Conservation (phyloP, 2,797 vertebrate genomes). For the Labroides dimidiatus region DNA sequence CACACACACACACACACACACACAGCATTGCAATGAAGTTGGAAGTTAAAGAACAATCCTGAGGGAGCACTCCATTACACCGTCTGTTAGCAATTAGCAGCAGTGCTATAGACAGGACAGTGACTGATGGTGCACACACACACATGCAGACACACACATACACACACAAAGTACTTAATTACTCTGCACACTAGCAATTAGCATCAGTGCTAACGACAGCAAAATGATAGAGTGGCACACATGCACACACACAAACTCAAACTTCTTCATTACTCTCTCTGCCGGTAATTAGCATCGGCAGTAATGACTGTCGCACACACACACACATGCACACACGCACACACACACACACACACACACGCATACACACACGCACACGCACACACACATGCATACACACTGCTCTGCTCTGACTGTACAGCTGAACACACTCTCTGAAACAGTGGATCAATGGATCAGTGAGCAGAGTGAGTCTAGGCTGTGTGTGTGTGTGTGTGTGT, state of each 20-base stretch:
- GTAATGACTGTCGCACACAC: conserved; percentile 18
- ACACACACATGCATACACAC: conserved; percentile 16
- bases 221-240: conserved; percentile 35
- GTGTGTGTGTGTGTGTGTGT: too few relatives aligned
- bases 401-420: not conserved
- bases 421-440: conserved; percentile 9
- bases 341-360: conserved; percentile 16
- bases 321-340: conserved; percentile 2
- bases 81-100: conserved; percentile 64
- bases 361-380: conserved; percentile 14
- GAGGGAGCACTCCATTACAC: conserved; percentile 61
- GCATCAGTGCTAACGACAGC: conserved; percentile 54
- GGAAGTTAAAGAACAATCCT: conserved; percentile 31
- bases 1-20: conserved; percentile 4
- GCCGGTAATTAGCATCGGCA: conserved; percentile 49
- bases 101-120: conserved; percentile 56
- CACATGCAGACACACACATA: not conserved
- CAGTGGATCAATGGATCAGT: conserved; percentile 18
- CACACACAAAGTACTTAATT: conserved; percentile 33
- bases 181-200: conserved; percentile 53
- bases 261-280: conserved; percentile 56
- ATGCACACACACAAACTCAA: conserved; percentile 1
- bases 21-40: conserved; percentile 32
- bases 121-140: conserved; percentile 51
- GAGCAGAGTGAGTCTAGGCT: conserved; percentile 2